A percentile compares a stretch with the other conserved stretches of the same genome.
Evolutionary conservation across 2,797 vertebrate genomes (phyloP).

Genomic region (Catamblyrhynchus diadema): DNA sequence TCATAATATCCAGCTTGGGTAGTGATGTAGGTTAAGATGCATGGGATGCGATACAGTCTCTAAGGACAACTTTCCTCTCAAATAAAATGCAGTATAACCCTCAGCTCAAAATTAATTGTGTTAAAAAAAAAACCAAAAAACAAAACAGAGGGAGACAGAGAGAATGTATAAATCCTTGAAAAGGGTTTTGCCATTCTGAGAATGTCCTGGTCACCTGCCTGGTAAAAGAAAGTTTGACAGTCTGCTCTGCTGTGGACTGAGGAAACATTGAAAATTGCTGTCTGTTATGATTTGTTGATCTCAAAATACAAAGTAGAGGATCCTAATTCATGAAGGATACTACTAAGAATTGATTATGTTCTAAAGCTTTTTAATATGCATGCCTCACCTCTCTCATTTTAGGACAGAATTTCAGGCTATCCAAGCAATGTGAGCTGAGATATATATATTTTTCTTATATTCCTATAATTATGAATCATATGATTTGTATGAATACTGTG

Average conservation of each 20-base stretch:
- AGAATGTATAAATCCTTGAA: not conserved
- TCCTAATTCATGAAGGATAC: not conserved
- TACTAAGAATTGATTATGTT: not conserved
- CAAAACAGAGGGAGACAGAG: not conserved
- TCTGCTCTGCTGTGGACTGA: not conserved
- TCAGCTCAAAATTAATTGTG: constrained; percentile 8
- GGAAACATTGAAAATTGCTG: not conserved
- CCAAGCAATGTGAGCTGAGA: not conserved
- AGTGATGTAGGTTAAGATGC: not conserved
- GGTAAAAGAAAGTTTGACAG: not conserved
- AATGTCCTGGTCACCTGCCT: not conserved
- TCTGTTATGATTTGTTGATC: not conserved
- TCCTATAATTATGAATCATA: not conserved
- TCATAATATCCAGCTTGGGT: not conserved
- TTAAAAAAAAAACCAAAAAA: not conserved
- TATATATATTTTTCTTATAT: not conserved
- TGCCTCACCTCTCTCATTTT: not conserved
- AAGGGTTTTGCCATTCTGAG: not conserved
- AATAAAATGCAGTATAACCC: not conserved
- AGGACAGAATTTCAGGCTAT: not conserved
- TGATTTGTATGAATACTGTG: not conserved
- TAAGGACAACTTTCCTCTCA: not conserved
- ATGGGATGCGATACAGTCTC: not conserved
- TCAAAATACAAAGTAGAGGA: not conserved
- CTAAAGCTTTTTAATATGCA: not conserved